Evolutionary conservation across 2,888 invertebrate genomes (phyloP).

Genomic region (Brachynemurus nebulosus): DNA sequence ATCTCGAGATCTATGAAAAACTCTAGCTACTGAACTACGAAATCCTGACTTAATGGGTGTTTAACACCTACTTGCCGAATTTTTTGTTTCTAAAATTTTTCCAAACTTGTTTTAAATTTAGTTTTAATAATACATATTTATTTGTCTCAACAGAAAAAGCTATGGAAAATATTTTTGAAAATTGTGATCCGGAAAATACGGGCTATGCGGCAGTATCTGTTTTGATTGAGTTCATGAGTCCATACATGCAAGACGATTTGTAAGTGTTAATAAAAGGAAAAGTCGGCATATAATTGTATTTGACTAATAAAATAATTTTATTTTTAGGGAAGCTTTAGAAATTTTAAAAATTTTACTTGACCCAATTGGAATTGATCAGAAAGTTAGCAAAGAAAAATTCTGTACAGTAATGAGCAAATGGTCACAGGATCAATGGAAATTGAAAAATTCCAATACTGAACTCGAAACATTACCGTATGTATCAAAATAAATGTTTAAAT

Average conservation of each 20-base stretch:
- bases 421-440: neutral
- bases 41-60: no score
- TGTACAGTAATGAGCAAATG: conserved; percentile 1
- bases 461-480: neutral
- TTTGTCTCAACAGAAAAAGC: no score
- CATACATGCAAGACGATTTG: neutral
- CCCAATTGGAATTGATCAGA: conserved; percentile 2
- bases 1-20: no score
- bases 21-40: no score
- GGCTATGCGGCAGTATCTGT: neutral
- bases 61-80: no score
- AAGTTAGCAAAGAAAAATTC: conserved; percentile 4
- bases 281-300: no score
- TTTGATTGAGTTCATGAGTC: conserved; percentile 2
- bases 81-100: no score
- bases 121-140: no score
- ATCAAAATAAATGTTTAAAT: no score
- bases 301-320: neutral
- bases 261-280: conserved; percentile 2
- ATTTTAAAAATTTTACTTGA: conserved; percentile 2
- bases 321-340: conserved; percentile 5
- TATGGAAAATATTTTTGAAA: conserved; percentile 4
- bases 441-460: neutral
- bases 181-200: conserved; percentile 7
- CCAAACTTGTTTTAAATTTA: no score